A percentile compares a stretch with the other conserved stretches of the same genome.
These are phyloP conservation scores for Parasteatoda lunata DNA, from an alignment of 2,888 invertebrate genomes.

Conservation along the genomic window DNA sequence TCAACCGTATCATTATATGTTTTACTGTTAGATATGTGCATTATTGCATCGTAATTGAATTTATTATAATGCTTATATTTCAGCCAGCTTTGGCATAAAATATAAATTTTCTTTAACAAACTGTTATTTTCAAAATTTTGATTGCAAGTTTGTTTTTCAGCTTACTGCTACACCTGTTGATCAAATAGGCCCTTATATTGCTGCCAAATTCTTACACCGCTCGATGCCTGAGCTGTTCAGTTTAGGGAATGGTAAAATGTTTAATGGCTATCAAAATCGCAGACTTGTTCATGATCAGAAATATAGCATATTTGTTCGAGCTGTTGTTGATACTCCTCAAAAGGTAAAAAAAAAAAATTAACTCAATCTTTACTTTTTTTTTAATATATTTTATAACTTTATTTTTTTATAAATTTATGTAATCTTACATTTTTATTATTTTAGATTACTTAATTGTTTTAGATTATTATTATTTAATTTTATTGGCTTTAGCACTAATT, in stretches of 20 bases:
- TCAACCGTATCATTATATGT: too few relatives aligned
- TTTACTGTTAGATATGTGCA: too few relatives aligned
- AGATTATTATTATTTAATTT: too few relatives aligned
- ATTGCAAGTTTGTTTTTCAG: constrained; percentile 60
- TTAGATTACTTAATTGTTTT: too few relatives aligned
- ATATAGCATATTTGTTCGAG: constrained; percentile 93
- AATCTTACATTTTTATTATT: background rate
- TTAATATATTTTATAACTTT: background rate
- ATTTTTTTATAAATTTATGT: background rate
- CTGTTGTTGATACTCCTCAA: constrained; percentile 94
- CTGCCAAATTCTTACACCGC: constrained; percentile 92
- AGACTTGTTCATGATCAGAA: constrained; percentile 86
- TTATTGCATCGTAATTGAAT: too few relatives aligned
- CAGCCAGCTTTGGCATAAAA: too few relatives aligned
- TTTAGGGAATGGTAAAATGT: constrained; percentile 90
- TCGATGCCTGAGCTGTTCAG: constrained; percentile 94
- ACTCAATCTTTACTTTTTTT: background rate
- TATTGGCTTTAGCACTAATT: too few relatives aligned
- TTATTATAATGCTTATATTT: too few relatives aligned
- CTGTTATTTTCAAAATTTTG: too few relatives aligned
- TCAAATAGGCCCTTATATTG: constrained; percentile 84
- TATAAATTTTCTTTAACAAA: too few relatives aligned
- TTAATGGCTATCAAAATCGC: constrained; percentile 90
- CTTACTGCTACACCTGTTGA: constrained; percentile 80
- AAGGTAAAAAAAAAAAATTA: constrained; percentile 77